These are phyloP conservation scores for Penaeus vannamei DNA, from an alignment of 1,140 invertebrate species.

Conservation along the genomic window DNA sequence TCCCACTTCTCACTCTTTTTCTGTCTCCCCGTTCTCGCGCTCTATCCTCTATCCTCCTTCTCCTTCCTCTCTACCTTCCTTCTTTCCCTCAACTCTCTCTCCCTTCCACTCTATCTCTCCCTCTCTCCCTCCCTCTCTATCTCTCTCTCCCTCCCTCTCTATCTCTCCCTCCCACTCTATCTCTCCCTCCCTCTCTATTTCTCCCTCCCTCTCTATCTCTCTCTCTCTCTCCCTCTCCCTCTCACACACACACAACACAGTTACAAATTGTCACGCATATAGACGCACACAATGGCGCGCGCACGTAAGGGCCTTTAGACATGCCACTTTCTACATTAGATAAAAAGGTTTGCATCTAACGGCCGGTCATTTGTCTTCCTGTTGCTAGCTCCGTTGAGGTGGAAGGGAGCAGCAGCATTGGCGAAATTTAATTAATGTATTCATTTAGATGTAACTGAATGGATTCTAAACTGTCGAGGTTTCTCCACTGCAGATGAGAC, in stretches of 20 bases:
- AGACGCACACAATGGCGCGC: conserved; percentile 14
- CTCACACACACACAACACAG: conserved; percentile 43
- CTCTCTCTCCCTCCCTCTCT: background rate
- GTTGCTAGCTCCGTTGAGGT: too few relatives aligned
- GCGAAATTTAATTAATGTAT: background rate
- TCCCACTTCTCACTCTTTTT: too few relatives aligned
- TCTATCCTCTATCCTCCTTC: background rate
- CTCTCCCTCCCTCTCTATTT: conserved; percentile 32
- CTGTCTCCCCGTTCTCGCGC: background rate
- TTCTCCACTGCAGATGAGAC: too few relatives aligned
- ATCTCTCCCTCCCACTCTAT: conserved; percentile 34
- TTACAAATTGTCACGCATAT: conserved; percentile 13
- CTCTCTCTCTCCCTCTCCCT: conserved; percentile 27
- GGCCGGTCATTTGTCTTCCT: too few relatives aligned
- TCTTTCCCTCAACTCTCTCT: background rate
- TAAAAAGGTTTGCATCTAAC: too few relatives aligned
- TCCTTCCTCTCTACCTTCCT: background rate
- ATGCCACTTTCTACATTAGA: background rate
- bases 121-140: background rate
- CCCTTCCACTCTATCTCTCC: background rate
- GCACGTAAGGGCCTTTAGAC: background rate
- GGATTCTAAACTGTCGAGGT: too few relatives aligned
- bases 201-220: conserved; percentile 44
- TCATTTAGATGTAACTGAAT: background rate
- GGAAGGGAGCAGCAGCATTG: too few relatives aligned